Conservation (phyloP, 2,797 vertebrate genomes). For the Sebastes melanostomus region DNA sequence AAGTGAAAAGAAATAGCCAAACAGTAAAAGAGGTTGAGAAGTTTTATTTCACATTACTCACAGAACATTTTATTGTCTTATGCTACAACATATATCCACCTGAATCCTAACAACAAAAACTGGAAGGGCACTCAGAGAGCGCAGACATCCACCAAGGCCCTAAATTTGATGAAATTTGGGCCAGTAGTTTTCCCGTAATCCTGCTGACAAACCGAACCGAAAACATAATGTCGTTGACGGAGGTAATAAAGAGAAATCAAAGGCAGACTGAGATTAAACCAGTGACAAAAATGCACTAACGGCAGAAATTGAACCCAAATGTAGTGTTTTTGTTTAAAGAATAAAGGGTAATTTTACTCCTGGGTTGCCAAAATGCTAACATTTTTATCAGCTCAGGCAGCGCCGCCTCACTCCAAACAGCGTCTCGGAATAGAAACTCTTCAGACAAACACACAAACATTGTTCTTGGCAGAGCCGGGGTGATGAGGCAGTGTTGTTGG, state of each 20-base stretch:
- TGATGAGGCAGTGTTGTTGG: constrained; percentile 40
- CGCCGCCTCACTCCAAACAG: constrained; percentile 13
- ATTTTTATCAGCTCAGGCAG: constrained; percentile 40
- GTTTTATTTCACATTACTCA: not conserved
- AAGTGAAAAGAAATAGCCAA: not conserved
- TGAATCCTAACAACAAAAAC: not conserved
- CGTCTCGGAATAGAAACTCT: constrained; percentile 29
- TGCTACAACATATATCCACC: not conserved
- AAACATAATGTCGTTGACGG: not conserved
- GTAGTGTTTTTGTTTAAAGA: not conserved
- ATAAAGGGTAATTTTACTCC: not conserved
- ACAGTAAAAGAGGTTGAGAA: too few relatives aligned
- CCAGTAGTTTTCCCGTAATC: not conserved
- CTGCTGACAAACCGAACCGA: not conserved
- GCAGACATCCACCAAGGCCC: too few relatives aligned
- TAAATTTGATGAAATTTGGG: not conserved
- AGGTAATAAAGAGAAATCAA: not conserved
- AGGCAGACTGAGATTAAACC: not conserved
- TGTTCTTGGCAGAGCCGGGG: constrained; percentile 38
- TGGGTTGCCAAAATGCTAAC: constrained; percentile 18
- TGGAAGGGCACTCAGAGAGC: too few relatives aligned
- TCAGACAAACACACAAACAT: constrained; percentile 49
- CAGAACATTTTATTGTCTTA: not conserved
- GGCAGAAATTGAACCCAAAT: not conserved
- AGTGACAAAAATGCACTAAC: not conserved